phyloP scores from a whole-genome alignment of 2,113 vertebrate species.

The Ramphastos sulfuratus region DNA sequence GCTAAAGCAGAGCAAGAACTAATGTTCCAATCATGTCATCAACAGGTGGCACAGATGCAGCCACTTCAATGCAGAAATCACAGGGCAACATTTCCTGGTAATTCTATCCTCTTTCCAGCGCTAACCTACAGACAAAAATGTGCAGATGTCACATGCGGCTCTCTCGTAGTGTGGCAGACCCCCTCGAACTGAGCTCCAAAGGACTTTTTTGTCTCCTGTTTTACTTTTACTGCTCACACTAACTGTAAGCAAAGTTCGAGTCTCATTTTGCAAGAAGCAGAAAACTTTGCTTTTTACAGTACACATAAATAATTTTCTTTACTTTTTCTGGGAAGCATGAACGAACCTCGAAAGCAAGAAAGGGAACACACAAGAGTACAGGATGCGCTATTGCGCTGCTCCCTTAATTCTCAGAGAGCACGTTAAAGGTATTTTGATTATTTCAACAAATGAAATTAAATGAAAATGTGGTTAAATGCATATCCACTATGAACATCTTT shows the following conservation, averaged over 20 bases:
- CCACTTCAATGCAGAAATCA: constrained; percentile 73
- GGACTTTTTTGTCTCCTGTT: constrained; percentile 51
- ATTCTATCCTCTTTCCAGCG: constrained; percentile 66
- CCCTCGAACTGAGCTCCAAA: constrained; percentile 21
- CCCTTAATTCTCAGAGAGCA: background rate
- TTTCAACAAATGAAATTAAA: background rate
- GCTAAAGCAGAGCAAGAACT: constrained; percentile 72
- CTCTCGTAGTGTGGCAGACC: constrained; percentile 24
- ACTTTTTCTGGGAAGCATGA: background rate
- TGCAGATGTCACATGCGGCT: constrained; percentile 49
- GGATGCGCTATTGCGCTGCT: background rate
- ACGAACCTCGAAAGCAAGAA: background rate
- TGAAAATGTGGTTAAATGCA: background rate
- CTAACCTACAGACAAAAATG: constrained; percentile 56
- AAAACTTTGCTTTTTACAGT: constrained; percentile 12
- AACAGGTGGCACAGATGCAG: constrained; percentile 78
- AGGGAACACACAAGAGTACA: background rate
- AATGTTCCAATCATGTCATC: constrained; percentile 79
- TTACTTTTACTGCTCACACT: constrained; percentile 48
- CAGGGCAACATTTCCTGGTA: constrained; percentile 69
- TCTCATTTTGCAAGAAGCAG: constrained; percentile 15
- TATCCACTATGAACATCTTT: background rate
- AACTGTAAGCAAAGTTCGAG: constrained; percentile 43
- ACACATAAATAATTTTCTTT: constrained; percentile 35
- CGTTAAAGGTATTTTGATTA: background rate